Base-by-base conservation (phyloP, 1,140 invertebrate species). In the Eumaeus atala region DNA sequence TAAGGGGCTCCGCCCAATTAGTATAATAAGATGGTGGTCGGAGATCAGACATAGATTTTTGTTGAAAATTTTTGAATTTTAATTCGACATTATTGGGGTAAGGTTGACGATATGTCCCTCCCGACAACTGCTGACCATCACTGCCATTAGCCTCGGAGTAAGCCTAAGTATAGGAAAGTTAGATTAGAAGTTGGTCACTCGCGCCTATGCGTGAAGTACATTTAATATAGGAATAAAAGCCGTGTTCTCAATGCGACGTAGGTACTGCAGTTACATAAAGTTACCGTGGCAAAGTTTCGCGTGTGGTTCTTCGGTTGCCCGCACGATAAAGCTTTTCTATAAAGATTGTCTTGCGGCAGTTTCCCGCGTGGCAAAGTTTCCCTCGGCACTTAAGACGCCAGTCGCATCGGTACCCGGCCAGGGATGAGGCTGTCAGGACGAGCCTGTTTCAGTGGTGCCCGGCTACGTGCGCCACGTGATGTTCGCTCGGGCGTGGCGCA, bases 51-150 rank as follows among this genome's bases (percentile, higher is more conserved):
- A 28, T 28, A 28, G 47, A 53, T 62, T 73, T 73, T 34, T 48
- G 54, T 73, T 70, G 54, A 42, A 52, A 48, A 28, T 28, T 65
- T 58, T 58, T 34, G 50, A 38, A 57, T 44, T 65, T 64, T 70
- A 34, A 52, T 62, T 74, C 60, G n/a, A 48, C 48, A 60, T 80
- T 77, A 58, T 73, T 70, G 66, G 78, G 77, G 77, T 48, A 74
- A 52, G 78, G 81, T 79, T 55, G 80, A 80, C 74, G 10, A 14
- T 17, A 21, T 8, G 74, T 81, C 77, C 81, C 78, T 74, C 76
- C 78, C 77, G 62, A 71, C 74, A 77, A 77, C 73, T 69, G 77
- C 81, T 79, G 68, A 79, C 71, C 72, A 75, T 69, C 77, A 84
- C 81, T 84, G 81, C 81, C 81, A 84, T 79, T 80, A 82, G 73